Conservation (phyloP, 2,113 vertebrate species). For the Accipiter virgatus region DNA sequence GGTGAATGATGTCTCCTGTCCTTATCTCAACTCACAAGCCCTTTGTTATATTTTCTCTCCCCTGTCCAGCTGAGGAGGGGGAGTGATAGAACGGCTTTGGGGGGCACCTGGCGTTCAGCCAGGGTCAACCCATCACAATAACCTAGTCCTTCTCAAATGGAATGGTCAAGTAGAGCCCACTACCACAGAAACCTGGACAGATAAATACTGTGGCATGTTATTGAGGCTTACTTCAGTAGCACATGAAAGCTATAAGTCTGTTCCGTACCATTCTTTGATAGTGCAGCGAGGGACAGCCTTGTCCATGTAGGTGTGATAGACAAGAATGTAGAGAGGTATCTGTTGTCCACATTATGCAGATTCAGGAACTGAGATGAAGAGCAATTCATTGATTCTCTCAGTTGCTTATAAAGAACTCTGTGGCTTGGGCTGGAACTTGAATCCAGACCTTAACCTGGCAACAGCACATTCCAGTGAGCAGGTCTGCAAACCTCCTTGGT, state of each 20-base stretch:
- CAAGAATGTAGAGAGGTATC: not conserved
- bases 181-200: not conserved
- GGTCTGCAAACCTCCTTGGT: not conserved
- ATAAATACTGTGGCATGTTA: not conserved
- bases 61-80: too few species aligned
- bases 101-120: too few species aligned
- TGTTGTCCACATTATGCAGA: not conserved
- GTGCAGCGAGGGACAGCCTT: not conserved
- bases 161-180: not conserved
- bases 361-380: not conserved
- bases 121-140: too few species aligned
- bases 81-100: too few species aligned
- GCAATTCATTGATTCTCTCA: not conserved
- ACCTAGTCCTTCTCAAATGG: not conserved
- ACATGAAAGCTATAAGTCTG: not conserved
- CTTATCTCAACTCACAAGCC: too few species aligned
- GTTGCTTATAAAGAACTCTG: not conserved
- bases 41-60: too few species aligned
- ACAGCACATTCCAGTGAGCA: not conserved
- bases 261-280: not conserved
- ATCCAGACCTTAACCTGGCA: not conserved
- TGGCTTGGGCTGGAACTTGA: not conserved
- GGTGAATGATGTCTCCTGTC: too few species aligned
- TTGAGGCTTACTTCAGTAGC: not conserved
- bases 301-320: not conserved